Percentiles rank a stretch among this genome's conserved stretches.
Evolutionary conservation across 2,888 invertebrate species (phyloP).

Genomic region (Periphyllus acericola): DNA sequence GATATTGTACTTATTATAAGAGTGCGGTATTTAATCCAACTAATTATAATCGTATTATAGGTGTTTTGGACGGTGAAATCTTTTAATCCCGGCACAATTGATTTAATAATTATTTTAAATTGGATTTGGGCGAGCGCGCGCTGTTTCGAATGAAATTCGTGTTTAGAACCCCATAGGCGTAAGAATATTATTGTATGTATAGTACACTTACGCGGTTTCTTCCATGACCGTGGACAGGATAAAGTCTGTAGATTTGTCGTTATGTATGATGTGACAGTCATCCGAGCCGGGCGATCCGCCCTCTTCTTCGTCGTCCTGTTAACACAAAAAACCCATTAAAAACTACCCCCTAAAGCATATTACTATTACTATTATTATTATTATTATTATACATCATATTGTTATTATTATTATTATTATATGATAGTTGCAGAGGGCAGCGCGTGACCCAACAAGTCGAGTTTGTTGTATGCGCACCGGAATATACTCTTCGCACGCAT

Average conservation of each 20-base stretch:
- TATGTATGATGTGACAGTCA: constrained; percentile 83
- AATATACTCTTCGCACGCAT: background rate
- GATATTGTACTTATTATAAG: too few relatives aligned
- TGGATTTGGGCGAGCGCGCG: background rate
- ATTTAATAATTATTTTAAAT: background rate
- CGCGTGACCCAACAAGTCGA: background rate
- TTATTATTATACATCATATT: background rate
- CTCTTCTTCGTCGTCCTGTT: constrained; percentile 79
- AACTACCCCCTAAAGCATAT: background rate
- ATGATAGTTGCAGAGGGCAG: background rate
- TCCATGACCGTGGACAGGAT: constrained; percentile 90
- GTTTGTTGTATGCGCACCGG: background rate
- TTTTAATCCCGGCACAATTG: background rate
- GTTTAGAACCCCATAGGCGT: background rate
- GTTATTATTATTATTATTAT: too few relatives aligned
- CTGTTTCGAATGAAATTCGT: background rate
- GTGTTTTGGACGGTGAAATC: background rate
- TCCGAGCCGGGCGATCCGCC: constrained; percentile 68
- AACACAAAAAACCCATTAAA: constrained; percentile 60
- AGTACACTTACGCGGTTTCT: constrained; percentile 77
- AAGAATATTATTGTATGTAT: background rate
- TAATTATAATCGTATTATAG: background rate
- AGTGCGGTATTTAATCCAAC: background rate
- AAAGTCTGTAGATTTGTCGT: constrained; percentile 90
- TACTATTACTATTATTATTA: background rate